Base-by-base conservation (phyloP, 2,113 vertebrate species). In the Tetraodon nigroviridis region DNA sequence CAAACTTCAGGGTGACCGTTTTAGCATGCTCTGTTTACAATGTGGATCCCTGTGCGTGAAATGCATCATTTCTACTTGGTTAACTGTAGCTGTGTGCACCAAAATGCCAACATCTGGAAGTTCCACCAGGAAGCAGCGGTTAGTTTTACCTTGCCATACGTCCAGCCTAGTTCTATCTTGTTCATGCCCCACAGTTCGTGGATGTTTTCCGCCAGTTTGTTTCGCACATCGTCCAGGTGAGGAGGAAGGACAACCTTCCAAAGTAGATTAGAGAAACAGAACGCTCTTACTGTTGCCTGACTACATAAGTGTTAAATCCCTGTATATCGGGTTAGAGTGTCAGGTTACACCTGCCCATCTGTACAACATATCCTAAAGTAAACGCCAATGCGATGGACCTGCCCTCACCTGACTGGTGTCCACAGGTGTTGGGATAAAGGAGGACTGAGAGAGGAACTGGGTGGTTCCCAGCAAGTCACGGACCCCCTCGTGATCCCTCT, bases 161-260 rank as follows among this genome's bases (percentile, higher is more conserved):
- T 94, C 96, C 96, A 99, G 58, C 96, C 96, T 42, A 98, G 91
- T 73, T 99, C 96, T 49, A 98, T 98, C 90, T 98, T 98, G 86
- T 97, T 99, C 94, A 97, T 98, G 56, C 93, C 96, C 96, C 96
- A 98, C 22, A 98, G 92, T 64, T 98, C 96, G 4, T 98, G 96
- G 73, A 98, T 98, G 74, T 98, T 98, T 89, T 98, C 95, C 78
- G 96, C 96, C 75, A 98, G 82, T 73, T 92, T 96, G 82, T 96
- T 93, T 67, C 95, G 90, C 58, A 98, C 94, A 78, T 94, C 93
- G 84, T 98, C 95, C 71, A 98, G 91, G 78, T 98, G 94, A 83
- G 94, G 8, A 45, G 17, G 17, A 45, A 45, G 15, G 17, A 15
- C 14, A n/a, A 45, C 44, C 14, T 45, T 44, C 16, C 42, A 44